Conservation (phyloP, 2,888 invertebrate species). For the Kryphioiulus occultus region DNA sequence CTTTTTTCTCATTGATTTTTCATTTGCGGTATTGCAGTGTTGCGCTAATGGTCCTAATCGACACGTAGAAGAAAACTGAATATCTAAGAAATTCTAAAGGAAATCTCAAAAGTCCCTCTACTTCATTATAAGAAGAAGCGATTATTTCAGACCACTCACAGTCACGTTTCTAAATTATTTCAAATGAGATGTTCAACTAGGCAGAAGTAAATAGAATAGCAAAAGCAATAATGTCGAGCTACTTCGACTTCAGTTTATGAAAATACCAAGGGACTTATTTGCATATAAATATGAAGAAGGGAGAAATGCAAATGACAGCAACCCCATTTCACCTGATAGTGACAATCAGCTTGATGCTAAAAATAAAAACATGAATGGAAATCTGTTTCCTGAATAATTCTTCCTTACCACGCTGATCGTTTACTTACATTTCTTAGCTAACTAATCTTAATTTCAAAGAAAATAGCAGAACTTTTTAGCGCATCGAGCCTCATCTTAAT, state of each 20-base stretch:
- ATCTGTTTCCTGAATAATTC: neutral
- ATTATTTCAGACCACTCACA: neutral
- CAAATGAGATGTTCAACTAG: neutral
- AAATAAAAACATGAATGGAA: neutral
- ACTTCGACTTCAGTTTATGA: neutral
- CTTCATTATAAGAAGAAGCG: neutral
- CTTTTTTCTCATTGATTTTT: too few relatives aligned
- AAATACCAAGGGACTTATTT: neutral
- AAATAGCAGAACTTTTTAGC: neutral
- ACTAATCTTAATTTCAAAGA: too few relatives aligned
- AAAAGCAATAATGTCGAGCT: slow-evolving; percentile 16
- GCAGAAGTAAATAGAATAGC: neutral
- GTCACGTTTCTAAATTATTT: neutral
- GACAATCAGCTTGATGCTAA: neutral
- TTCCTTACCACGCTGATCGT: neutral
- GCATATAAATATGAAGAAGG: slow-evolving; percentile 30
- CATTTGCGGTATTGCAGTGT: too few relatives aligned
- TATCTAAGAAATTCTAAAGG: neutral
- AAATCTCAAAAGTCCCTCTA: neutral
- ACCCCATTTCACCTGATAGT: neutral
- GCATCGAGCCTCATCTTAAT: neutral
- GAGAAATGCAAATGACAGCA: neutral
- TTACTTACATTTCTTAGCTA: neutral
- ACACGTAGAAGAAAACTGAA: neutral
- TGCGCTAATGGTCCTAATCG: too few relatives aligned